phyloP scores from a whole-genome alignment of 2,797 vertebrate species.

The Pyrocephalus nanus region DNA sequence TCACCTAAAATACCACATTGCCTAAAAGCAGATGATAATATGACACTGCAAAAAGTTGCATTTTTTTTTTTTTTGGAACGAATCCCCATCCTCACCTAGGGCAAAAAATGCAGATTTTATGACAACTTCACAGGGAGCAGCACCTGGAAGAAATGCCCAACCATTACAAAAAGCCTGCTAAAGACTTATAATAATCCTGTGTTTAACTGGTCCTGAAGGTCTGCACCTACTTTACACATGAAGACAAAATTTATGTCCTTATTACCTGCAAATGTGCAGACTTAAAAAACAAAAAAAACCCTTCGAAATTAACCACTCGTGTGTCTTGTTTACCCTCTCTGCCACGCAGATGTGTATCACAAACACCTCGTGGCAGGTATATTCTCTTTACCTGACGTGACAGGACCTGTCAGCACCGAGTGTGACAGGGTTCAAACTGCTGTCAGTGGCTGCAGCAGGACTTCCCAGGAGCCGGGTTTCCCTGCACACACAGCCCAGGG shows the following conservation, averaged over 20 bases:
- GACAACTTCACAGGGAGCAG: neutral
- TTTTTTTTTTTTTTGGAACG: neutral
- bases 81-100: neutral
- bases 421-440: accelerated
- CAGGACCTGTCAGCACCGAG: neutral
- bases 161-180: neutral
- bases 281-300: neutral
- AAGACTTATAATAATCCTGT: neutral
- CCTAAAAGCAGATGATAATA: neutral
- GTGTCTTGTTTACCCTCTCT: accelerated
- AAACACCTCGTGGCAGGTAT: accelerated
- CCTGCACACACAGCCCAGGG: neutral
- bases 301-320: neutral
- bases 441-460: neutral
- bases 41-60: neutral
- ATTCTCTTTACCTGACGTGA: neutral
- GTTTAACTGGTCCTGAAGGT: neutral
- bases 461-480: neutral
- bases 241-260: neutral
- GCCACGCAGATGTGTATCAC: accelerated
- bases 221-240: neutral
- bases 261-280: neutral
- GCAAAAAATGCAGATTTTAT: neutral
- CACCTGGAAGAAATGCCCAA: neutral
- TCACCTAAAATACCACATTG: neutral